Conservation (phyloP, 1,140 invertebrate genomes). For the Neodiprion lecontei region DNA sequence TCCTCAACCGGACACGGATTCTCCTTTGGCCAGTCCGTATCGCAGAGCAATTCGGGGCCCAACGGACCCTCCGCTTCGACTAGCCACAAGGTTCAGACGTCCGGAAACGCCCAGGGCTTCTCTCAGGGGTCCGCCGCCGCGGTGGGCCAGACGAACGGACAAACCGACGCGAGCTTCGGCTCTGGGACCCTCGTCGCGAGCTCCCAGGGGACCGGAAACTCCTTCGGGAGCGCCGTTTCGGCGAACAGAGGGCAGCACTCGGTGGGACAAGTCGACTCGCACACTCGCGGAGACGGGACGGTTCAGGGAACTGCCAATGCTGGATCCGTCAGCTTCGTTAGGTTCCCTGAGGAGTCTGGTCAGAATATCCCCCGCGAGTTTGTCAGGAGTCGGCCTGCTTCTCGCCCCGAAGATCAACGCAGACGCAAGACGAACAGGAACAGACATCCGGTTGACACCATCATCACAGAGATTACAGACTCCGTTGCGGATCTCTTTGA, state of each 20-base stretch:
- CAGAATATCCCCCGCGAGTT: slow-evolving; percentile 40
- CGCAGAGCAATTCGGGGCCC: slow-evolving; percentile 34
- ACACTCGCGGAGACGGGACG: slow-evolving; percentile 27
- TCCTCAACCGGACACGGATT: slow-evolving; percentile 36
- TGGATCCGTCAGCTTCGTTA: slow-evolving; percentile 28
- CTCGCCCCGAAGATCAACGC: slow-evolving; percentile 20
- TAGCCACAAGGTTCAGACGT: slow-evolving; percentile 33
- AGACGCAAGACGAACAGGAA: slow-evolving; percentile 21
- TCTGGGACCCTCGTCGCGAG: slow-evolving; percentile 36
- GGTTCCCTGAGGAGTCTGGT: slow-evolving; percentile 29
- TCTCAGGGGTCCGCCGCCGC: slow-evolving; percentile 36
- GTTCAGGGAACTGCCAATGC: slow-evolving; percentile 36
- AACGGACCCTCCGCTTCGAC: slow-evolving; percentile 31
- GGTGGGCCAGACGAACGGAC: slow-evolving; percentile 30
- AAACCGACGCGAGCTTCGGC: slow-evolving; percentile 37
- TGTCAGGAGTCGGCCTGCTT: slow-evolving; percentile 30
- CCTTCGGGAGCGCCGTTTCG: slow-evolving; percentile 31
- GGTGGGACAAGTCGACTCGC: slow-evolving; percentile 31
- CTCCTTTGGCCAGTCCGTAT: slow-evolving; percentile 38
- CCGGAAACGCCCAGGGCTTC: slow-evolving; percentile 38
- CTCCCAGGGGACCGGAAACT: slow-evolving; percentile 34
- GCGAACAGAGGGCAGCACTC: slow-evolving; percentile 34
- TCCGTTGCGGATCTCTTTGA: slow-evolving; percentile 36
- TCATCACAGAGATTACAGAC: slow-evolving; percentile 34
- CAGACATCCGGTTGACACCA: slow-evolving; percentile 26